Evolutionary conservation across 2,113 vertebrate genomes (phyloP).

Genomic region (Pseudois nayaur): DNA sequence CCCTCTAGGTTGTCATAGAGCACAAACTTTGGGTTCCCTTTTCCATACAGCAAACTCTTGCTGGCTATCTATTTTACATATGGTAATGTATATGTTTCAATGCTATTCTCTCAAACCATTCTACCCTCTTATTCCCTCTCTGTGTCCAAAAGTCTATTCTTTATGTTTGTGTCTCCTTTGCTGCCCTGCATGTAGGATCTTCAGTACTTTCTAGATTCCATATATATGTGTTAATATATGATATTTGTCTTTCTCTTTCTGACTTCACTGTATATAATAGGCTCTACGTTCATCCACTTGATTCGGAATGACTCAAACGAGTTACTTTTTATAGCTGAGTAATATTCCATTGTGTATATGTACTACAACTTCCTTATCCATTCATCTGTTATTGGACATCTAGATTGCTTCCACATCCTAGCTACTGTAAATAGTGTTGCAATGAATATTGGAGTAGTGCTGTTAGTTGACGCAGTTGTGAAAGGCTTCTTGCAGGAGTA

Average conservation of each 20-base stretch:
- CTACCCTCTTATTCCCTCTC: not conserved
- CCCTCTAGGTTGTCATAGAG: not conserved
- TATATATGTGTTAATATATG: not conserved
- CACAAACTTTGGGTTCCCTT: not conserved
- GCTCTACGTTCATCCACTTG: rapidly evolving
- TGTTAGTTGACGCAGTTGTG: not conserved
- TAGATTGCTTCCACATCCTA: not conserved
- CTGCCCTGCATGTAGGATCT: not conserved
- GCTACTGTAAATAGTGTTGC: not conserved
- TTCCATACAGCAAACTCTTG: not conserved
- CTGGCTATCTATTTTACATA: not conserved
- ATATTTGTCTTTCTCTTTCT: not conserved
- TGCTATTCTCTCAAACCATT: not conserved
- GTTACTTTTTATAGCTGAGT: not conserved
- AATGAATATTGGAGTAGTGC: not conserved
- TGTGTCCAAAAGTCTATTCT: not conserved
- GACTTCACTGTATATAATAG: not conserved
- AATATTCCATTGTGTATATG: not conserved
- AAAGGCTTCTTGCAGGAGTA: not conserved
- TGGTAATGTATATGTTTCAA: not conserved
- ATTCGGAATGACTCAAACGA: not conserved
- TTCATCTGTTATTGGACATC: not conserved
- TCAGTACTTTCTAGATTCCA: not conserved
- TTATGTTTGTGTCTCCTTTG: not conserved
- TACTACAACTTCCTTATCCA: not conserved